These are phyloP conservation scores for Arion vulgaris DNA, from an alignment of 1,140 invertebrate genomes.

Conservation along the genomic window DNA sequence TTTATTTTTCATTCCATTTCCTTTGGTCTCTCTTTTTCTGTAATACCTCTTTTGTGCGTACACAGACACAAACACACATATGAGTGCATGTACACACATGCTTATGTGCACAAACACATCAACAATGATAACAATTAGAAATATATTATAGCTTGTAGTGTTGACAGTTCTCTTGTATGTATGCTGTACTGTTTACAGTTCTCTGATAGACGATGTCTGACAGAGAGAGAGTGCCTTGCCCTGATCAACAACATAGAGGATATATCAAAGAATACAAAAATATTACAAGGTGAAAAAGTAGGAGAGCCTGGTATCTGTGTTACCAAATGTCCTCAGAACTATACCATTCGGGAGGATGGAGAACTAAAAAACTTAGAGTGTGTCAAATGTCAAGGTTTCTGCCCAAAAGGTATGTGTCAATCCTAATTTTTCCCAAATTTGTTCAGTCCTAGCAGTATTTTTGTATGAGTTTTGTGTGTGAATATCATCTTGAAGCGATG, in stretches of 20 bases:
- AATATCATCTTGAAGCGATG: no score
- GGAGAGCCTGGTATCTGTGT: conserved; percentile 74
- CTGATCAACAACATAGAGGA: conserved; percentile 50
- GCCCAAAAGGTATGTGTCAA: conserved; percentile 71
- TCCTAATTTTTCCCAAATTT: no score
- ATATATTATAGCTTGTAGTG: no score
- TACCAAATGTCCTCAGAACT: conserved; percentile 83
- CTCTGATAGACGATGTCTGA: conserved; percentile 82
- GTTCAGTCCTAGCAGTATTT: no score
- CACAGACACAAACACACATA: no score
- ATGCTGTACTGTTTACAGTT: conserved; percentile 74
- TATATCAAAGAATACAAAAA: conserved; percentile 38
- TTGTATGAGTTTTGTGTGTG: no score
- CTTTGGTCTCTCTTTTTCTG: no score
- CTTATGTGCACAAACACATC: no score
- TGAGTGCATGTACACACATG: no score
- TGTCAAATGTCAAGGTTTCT: conserved; percentile 69
- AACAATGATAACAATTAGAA: no score
- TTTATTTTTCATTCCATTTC: no score
- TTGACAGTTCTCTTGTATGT: neutral
- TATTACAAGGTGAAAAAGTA: conserved; percentile 34
- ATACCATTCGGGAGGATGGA: conserved; percentile 74
- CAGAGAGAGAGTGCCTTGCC: conserved; percentile 80
- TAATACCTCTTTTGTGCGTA: no score
- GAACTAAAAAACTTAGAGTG: conserved; percentile 63